Conservation (phyloP, 2,113 vertebrate genomes). For the Tragelaphus strepsiceros region DNA sequence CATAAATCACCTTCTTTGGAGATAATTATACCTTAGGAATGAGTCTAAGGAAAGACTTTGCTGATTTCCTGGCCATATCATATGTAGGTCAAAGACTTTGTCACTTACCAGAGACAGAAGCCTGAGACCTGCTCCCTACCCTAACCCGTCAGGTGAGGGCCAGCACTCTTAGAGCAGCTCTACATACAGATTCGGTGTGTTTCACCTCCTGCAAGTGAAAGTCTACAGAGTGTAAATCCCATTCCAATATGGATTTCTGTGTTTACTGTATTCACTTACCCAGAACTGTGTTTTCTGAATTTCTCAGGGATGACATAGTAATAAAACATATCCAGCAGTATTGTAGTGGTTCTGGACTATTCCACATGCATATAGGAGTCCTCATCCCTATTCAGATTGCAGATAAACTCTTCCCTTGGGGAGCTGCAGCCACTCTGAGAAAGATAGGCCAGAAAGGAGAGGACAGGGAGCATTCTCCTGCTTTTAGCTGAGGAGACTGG, state of each 20-base stretch:
- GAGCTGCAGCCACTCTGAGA: not conserved
- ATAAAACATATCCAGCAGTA: not conserved
- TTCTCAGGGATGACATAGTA: not conserved
- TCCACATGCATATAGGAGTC: not conserved
- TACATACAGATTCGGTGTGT: not conserved
- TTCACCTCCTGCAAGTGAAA: not conserved
- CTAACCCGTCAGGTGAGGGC: not conserved
- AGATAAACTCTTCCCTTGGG: not conserved
- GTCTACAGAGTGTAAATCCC: not conserved
- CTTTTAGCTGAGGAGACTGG: not conserved
- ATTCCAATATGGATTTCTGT: not conserved
- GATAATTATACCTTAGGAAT: not conserved
- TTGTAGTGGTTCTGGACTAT: not conserved
- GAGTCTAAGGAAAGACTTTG: not conserved
- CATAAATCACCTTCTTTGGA: not conserved
- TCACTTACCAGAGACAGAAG: not conserved
- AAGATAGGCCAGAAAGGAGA: not conserved
- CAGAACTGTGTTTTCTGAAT: not conserved
- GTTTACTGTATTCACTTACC: not conserved
- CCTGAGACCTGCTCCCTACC: not conserved
- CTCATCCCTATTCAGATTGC: not conserved
- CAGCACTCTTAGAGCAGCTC: not conserved
- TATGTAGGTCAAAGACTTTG: not conserved
- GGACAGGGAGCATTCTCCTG: not conserved
- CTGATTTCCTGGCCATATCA: not conserved